Conservation (phyloP, 92 coral and sea anemone genomes). For the Phenganax subtilis region DNA sequence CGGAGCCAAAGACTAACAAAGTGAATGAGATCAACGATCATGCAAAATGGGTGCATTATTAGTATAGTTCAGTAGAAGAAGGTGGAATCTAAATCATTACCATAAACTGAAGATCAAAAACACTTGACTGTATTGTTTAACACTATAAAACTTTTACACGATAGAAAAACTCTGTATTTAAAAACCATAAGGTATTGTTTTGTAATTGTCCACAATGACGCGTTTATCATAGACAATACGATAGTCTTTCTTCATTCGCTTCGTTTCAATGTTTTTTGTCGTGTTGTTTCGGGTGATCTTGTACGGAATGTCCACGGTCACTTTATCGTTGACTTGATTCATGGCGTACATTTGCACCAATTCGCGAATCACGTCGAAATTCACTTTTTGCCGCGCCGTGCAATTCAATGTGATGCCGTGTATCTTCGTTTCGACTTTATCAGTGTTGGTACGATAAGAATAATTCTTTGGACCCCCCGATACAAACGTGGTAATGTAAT, state of each 20-base stretch:
- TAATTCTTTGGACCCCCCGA: neutral
- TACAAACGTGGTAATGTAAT: neutral
- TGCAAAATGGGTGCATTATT: too few species aligned
- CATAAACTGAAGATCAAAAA: too few species aligned
- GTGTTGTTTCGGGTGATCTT: too few species aligned
- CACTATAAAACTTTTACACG: neutral
- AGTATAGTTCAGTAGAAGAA: too few species aligned
- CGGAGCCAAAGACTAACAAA: too few species aligned
- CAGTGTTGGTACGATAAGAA: neutral
- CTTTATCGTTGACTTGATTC: neutral
- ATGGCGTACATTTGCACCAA: neutral
- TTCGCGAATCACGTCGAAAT: neutral
- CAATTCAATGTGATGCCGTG: neutral
- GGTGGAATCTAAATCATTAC: too few species aligned
- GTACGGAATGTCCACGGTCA: neutral
- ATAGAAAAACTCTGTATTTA: neutral
- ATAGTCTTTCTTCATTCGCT: too few species aligned
- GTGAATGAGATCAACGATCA: too few species aligned
- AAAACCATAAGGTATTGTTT: neutral
- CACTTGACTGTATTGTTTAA: neutral
- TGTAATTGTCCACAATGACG: neutral
- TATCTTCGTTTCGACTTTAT: neutral
- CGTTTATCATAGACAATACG: too few species aligned
- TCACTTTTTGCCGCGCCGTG: neutral
- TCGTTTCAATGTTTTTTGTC: too few species aligned